phyloP scores from a whole-genome alignment of 2,888 invertebrate species.

The Apodemia mormo region DNA sequence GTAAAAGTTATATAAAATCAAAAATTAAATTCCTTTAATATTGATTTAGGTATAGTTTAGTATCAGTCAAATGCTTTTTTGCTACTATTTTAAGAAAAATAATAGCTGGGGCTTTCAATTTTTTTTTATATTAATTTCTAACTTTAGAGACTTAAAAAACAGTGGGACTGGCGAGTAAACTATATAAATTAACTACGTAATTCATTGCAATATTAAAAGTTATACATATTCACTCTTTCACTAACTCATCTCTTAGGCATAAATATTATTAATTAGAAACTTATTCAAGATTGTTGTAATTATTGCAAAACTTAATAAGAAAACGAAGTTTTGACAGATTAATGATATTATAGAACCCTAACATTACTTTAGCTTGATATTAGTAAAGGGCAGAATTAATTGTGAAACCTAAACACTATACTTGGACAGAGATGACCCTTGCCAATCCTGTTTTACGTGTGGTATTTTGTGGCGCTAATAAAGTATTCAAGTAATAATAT shows the following conservation, averaged over 20 bases:
- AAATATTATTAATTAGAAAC: background rate
- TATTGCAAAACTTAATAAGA: background rate
- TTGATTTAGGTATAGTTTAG: too few relatives aligned
- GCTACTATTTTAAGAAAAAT: too few relatives aligned
- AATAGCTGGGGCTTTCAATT: too few relatives aligned
- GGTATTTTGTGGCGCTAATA: slow-evolving; percentile 63
- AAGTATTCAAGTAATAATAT: slow-evolving; percentile 39
- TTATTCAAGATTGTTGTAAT: background rate
- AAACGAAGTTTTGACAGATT: slow-evolving; percentile 5
- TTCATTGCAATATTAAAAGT: too few relatives aligned
- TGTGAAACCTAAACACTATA: slow-evolving; percentile 50
- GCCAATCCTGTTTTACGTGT: slow-evolving; percentile 59
- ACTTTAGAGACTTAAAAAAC: too few relatives aligned
- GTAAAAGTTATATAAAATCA: too few relatives aligned
- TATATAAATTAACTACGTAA: too few relatives aligned
- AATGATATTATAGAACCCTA: slow-evolving; percentile 1
- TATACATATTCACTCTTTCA: too few relatives aligned
- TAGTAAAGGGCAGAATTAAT: slow-evolving; percentile 45
- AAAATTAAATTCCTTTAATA: too few relatives aligned
- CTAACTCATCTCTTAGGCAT: background rate
- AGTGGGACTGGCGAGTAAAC: too few relatives aligned
- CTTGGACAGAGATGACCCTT: slow-evolving; percentile 53
- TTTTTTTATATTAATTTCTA: too few relatives aligned
- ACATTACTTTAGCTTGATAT: slow-evolving; percentile 11
- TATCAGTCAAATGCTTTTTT: too few relatives aligned